Evolutionary conservation across 2,888 invertebrate genomes (phyloP).

Genomic region (Dyspetes luteomarginatus): DNA sequence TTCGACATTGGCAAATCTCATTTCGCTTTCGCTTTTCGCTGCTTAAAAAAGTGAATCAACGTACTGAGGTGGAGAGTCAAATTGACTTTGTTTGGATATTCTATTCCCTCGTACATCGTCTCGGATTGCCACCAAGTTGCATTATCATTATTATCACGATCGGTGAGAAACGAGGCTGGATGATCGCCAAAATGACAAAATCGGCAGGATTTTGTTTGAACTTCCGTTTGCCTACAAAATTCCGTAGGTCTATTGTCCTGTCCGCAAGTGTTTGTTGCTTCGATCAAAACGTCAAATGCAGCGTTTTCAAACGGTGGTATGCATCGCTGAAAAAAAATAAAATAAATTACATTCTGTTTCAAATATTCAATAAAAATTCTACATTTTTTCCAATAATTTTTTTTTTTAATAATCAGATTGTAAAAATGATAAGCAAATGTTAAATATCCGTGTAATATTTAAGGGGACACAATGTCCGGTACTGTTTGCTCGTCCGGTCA

Average conservation of each 20-base stretch:
- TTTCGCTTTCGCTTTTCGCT: no score
- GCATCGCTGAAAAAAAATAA: constrained; percentile 89
- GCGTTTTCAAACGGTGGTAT: constrained; percentile 98
- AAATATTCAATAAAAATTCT: background rate
- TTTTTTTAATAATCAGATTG: background rate
- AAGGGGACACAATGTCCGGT: constrained; percentile 48
- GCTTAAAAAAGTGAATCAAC: constrained; percentile 69
- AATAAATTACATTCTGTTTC: background rate
- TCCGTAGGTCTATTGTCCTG: constrained; percentile 89
- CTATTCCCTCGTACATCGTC: constrained; percentile 97
- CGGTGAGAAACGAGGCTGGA: constrained; percentile 92
- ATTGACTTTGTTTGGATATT: constrained; percentile 96
- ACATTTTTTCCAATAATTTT: background rate
- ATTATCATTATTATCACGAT: constrained; percentile 94
- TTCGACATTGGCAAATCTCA: constrained; percentile 10
- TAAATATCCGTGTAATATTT: no score
- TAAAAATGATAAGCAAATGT: background rate
- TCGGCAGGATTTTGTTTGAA: constrained; percentile 91
- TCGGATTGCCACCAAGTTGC: constrained; percentile 99
- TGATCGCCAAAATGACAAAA: constrained; percentile 89
- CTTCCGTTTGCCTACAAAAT: constrained; percentile 96
- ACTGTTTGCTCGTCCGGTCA: constrained; percentile 35
- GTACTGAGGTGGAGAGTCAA: constrained; percentile 94
- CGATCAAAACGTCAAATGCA: constrained; percentile 94
- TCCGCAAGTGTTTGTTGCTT: constrained; percentile 98